These are phyloP conservation scores for Onychomys leucogaster DNA, from an alignment of 2,797 vertebrate species.

Conservation along the genomic window DNA sequence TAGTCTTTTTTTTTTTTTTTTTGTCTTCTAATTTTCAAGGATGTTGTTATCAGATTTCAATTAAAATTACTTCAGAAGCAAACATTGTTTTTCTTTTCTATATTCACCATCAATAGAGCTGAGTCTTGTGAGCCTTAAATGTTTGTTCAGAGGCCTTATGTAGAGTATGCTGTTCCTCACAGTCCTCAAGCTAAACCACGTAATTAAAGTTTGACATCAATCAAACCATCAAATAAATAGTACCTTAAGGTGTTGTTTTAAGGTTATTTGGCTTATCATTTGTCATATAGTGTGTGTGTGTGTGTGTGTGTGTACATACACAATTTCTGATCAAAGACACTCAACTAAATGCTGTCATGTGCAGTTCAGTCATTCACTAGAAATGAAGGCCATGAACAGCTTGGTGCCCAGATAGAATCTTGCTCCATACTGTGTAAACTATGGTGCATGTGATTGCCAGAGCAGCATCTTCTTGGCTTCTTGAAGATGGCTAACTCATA, in stretches of 20 bases:
- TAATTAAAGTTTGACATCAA: background rate
- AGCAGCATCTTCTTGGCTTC: background rate
- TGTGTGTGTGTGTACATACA: background rate
- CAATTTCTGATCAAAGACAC: background rate
- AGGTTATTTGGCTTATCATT: background rate
- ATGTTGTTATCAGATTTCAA: background rate
- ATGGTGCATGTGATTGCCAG: background rate
- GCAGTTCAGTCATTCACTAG: background rate
- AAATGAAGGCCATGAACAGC: background rate
- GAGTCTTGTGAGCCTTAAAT: background rate
- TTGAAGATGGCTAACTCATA: background rate
- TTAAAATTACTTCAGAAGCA: background rate
- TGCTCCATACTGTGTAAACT: background rate
- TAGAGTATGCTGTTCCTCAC: background rate
- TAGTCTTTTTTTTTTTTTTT: background rate
- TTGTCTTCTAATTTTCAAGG: slow-evolving; percentile 28
- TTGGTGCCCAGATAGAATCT: background rate
- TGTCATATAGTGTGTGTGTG: background rate
- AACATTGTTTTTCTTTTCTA: background rate
- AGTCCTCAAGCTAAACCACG: background rate
- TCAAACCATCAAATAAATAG: background rate
- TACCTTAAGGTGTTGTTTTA: background rate
- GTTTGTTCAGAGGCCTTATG: background rate
- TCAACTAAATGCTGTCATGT: background rate
- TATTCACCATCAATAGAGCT: background rate